Percentiles rank a stretch among this genome's conserved stretches.
These are phyloP conservation scores for Ammospiza maritima DNA, from an alignment of 2,797 vertebrate genomes.

Conservation along the genomic window DNA sequence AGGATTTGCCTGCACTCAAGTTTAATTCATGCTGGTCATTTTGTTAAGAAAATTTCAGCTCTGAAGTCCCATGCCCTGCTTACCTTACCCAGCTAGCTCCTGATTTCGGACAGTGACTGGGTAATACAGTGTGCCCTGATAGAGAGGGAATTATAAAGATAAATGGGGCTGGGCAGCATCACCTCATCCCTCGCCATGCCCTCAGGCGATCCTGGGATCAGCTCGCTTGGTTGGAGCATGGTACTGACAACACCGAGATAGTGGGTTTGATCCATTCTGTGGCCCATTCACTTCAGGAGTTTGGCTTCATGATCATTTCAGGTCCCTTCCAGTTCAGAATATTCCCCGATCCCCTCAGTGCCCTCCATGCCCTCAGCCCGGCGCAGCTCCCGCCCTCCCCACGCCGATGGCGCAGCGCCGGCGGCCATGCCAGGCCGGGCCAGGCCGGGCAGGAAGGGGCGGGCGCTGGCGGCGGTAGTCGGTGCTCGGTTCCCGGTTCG, in stretches of 20 bases:
- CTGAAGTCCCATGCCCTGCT: background rate
- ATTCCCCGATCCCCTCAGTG: too few species aligned
- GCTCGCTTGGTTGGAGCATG: background rate
- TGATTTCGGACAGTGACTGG: fast-evolving
- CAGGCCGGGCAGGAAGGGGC: background rate
- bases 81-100: background rate
- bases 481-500: background rate
- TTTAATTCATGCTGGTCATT: background rate
- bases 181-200: background rate
- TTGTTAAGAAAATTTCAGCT: background rate
- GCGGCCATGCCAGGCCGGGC: background rate
- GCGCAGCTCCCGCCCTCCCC: background rate
- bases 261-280: background rate
- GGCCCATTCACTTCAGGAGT: background rate
- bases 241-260: background rate
- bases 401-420: background rate
- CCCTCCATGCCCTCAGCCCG: background rate
- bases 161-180: background rate
- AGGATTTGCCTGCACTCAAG: background rate
- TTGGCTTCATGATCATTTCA: too few species aligned
- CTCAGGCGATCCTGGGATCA: background rate
- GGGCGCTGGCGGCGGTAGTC: background rate
- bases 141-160: background rate
- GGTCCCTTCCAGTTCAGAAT: too few species aligned
- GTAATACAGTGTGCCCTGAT: background rate